A percentile compares a stretch with the other conserved stretches of the same genome.
These are phyloP conservation scores for Mareca strepera DNA, from an alignment of 2,797 vertebrate species.

Conservation along the genomic window DNA sequence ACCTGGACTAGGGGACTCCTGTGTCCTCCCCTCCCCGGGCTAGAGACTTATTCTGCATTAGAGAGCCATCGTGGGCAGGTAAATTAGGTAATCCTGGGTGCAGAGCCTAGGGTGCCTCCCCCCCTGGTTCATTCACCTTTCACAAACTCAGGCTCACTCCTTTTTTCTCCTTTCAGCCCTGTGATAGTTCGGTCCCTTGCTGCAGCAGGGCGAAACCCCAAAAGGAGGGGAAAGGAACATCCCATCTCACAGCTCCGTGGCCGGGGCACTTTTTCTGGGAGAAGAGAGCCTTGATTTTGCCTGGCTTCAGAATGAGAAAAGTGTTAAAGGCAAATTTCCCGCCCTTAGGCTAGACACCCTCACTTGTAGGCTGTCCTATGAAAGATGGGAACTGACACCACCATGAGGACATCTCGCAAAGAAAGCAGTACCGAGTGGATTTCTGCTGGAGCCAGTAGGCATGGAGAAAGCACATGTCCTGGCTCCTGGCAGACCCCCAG, in stretches of 20 bases:
- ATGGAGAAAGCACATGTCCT: fast-evolving
- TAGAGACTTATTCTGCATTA: not conserved
- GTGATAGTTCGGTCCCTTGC: not conserved
- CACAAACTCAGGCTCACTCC: not conserved
- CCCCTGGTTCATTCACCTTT: not conserved
- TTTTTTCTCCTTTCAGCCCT: not conserved
- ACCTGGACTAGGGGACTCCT: not conserved
- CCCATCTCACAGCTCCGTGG: not conserved
- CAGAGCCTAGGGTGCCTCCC: not conserved
- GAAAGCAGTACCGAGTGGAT: not conserved
- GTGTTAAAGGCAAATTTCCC: not conserved
- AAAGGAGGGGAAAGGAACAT: not conserved
- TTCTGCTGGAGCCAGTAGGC: fast-evolving
- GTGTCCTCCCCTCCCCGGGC: fast-evolving
- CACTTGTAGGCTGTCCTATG: not conserved
- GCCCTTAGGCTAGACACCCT: not conserved
- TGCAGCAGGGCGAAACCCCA: not conserved
- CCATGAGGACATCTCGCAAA: conserved; percentile 39
- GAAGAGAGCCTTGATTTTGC: not conserved
- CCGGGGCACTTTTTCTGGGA: not conserved
- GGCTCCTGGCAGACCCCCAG: fast-evolving
- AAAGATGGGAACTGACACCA: conserved; percentile 39
- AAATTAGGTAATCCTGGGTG: not conserved
- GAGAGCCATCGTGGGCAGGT: not conserved
- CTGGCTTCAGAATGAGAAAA: fast-evolving